These are phyloP conservation scores for Saccopteryx bilineata DNA, from an alignment of 2,113 vertebrate genomes.

Conservation along the genomic window DNA sequence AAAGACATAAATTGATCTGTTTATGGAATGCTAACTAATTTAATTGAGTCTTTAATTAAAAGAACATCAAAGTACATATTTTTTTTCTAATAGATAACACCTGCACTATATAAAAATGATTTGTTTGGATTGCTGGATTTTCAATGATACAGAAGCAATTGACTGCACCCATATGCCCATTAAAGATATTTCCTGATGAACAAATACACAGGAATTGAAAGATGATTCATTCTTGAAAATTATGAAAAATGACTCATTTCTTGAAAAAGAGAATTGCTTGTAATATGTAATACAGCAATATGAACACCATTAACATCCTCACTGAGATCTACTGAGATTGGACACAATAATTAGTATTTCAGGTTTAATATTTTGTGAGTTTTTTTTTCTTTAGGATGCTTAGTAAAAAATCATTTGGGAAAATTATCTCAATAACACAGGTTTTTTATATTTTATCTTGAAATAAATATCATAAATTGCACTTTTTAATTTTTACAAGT, in stretches of 20 bases:
- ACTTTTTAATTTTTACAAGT: constrained; percentile 70
- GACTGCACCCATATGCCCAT: constrained; percentile 68
- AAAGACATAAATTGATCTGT: constrained; percentile 60
- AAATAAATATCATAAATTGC: constrained; percentile 77
- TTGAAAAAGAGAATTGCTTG: constrained; percentile 75
- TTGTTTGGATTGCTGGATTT: constrained; percentile 76
- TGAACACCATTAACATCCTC: constrained; percentile 76
- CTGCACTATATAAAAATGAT: constrained; percentile 81
- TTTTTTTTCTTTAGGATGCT: constrained; percentile 66
- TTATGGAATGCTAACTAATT: constrained; percentile 76
- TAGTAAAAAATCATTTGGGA: constrained; percentile 73
- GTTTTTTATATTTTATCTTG: constrained; percentile 79
- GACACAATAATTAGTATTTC: constrained; percentile 73
- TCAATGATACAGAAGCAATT: constrained; percentile 72
- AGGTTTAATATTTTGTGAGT: constrained; percentile 64
- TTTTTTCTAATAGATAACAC: constrained; percentile 79
- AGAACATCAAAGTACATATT: constrained; percentile 69
- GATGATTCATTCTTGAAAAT: constrained; percentile 75
- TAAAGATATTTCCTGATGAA: constrained; percentile 75
- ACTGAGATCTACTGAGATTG: constrained; percentile 53
- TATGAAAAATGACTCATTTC: constrained; percentile 76
- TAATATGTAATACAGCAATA: constrained; percentile 67
- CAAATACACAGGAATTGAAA: constrained; percentile 72
- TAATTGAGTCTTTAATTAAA: constrained; percentile 85
- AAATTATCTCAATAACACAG: constrained; percentile 76